Evolutionary conservation across 2,888 invertebrate genomes (phyloP).

Genomic region (Ischnus inquisitorius): DNA sequence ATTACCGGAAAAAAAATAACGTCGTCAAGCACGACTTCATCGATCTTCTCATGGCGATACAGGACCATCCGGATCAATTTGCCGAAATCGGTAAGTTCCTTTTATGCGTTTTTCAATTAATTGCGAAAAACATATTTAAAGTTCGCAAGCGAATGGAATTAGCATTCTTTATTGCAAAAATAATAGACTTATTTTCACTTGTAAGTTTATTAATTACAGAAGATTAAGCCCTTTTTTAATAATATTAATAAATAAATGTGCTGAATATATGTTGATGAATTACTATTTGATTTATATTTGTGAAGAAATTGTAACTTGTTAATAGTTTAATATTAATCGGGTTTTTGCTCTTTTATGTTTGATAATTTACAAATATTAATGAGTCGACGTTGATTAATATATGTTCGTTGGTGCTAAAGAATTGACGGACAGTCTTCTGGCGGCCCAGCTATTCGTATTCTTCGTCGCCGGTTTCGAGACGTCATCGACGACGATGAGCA

Average conservation of each 20-base stretch:
- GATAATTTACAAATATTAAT: no score
- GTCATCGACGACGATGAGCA: constrained; percentile 84
- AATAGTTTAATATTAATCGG: no score
- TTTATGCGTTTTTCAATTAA: not conserved
- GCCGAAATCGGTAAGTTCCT: constrained; percentile 73
- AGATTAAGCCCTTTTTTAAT: no score
- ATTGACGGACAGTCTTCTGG: constrained; percentile 80
- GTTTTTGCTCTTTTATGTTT: no score
- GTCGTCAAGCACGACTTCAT: constrained; percentile 85
- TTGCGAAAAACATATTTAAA: not conserved
- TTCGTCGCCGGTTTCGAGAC: constrained; percentile 86
- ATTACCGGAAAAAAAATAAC: constrained; percentile 82
- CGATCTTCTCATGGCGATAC: constrained; percentile 83
- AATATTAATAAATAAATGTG: no score
- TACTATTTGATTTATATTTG: no score
- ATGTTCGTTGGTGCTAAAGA: constrained; percentile 71
- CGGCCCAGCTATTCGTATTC: constrained; percentile 85
- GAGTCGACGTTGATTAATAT: not conserved
- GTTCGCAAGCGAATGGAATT: no score
- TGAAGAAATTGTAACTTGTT: no score
- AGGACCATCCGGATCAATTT: constrained; percentile 73
- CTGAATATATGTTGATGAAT: no score
- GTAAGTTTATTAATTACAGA: no score
- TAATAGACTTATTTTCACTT: no score
- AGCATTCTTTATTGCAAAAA: no score